Base-by-base conservation (phyloP, 2,888 invertebrate genomes). In the Zele albiditarsus region DNA sequence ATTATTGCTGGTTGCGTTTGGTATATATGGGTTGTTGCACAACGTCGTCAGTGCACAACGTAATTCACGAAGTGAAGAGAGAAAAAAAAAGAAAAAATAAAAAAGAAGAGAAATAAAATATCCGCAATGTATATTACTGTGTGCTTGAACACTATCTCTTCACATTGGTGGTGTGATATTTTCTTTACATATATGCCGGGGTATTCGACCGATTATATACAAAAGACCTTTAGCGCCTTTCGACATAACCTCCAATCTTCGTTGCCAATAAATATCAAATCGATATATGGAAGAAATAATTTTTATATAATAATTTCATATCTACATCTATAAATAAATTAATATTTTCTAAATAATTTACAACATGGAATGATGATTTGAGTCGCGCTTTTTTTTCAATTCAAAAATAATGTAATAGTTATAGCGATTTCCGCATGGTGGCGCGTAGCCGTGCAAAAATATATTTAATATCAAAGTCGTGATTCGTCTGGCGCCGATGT, bases 21-120 rank as follows among this genome's bases (percentile, higher is more conserved):
- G 16, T 33, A 63, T 74, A 63, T 38, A 63, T 63, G 74, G 74
- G 68, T 74, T 46, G 77, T 79, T 79, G 78, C 79, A 78, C 77
- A 79, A 79, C 75, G 33, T 72, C 72, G 69, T 60, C 67, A 42
- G 60, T 38, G 68, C 73, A 66, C 74, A 67, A 77, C 78, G 78
- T 79, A 79, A 79, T 76, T 75, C 71, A 70, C 67, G 74, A 49
- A 75, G 74, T 74, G 75, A 60, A 72, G 69, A 68, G 23, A 70
- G 60, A 74, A 69, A 49, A 33, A 58, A 57, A 68, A 68, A 28
- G n/a, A 68, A 31, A 38, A 38, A 38, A 38, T 38, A 38, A 31
- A 12, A 12, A 38, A 38, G 38, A 38, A n/a, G 23, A 38, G 38
- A 38, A 38, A 38, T 38, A 28, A 60, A 28, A 60, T 28, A 60